These are phyloP conservation scores for Atta cephalotes DNA, from an alignment of 1,140 invertebrate genomes.

Conservation along the genomic window DNA sequence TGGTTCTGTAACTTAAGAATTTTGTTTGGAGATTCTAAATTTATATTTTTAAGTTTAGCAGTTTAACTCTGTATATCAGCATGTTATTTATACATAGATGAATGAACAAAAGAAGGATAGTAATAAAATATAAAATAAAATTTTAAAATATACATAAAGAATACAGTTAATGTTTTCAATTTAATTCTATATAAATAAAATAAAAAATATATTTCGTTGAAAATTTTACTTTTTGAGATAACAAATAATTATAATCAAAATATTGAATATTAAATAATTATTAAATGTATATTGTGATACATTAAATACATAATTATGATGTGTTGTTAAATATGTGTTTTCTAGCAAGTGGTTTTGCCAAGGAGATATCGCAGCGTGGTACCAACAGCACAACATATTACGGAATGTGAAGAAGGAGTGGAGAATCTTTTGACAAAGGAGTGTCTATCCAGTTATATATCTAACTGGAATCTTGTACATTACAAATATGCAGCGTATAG, in stretches of 20 bases:
- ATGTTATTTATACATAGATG: too few relatives aligned
- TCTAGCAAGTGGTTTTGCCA: constrained; percentile 92
- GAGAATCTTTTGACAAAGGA: constrained; percentile 93
- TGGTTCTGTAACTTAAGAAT: too few relatives aligned
- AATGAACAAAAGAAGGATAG: too few relatives aligned
- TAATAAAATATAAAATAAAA: too few relatives aligned
- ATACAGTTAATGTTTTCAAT: too few relatives aligned
- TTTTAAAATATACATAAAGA: too few relatives aligned
- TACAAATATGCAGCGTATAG: constrained; percentile 96
- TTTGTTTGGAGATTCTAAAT: too few relatives aligned
- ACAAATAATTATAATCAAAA: not conserved
- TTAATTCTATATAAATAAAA: not conserved
- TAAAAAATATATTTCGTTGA: constrained; percentile 24
- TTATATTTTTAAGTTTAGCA: too few relatives aligned
- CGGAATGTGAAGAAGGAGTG: constrained; percentile 79
- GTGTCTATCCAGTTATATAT: constrained; percentile 94
- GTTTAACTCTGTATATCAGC: too few relatives aligned
- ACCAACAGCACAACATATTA: constrained; percentile 88
- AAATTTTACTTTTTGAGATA: not conserved
- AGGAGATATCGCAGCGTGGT: constrained; percentile 92
- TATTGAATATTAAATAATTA: constrained; percentile 12
- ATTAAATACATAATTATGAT: constrained; percentile 7
- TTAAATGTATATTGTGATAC: not conserved
- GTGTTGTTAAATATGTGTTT: not conserved
- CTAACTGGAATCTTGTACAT: constrained; percentile 94